These are phyloP conservation scores for Diplogasteroides magnus DNA, from an alignment of 1,140 invertebrate species.

Conservation along the genomic window DNA sequence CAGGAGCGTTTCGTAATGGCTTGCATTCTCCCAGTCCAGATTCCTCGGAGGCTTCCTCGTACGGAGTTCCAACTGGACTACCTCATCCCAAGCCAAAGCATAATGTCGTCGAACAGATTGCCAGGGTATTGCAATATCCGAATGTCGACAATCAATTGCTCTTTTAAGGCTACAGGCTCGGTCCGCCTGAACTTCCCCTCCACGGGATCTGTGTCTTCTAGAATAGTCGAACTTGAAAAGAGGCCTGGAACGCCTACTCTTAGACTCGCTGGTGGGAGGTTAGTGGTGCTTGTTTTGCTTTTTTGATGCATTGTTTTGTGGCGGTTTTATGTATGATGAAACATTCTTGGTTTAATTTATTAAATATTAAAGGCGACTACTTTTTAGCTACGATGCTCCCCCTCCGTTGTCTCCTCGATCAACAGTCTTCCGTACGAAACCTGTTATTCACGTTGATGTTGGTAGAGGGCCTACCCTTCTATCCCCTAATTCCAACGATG, in stretches of 20 bases:
- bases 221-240: conserved; percentile 42
- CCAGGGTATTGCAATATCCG: background rate
- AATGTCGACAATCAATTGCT: too few relatives aligned
- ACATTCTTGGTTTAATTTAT: too few relatives aligned
- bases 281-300: conserved; percentile 16
- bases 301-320: conserved; percentile 5
- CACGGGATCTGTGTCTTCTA: conserved; percentile 38
- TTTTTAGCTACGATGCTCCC: too few relatives aligned
- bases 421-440: conserved; percentile 40
- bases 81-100: conserved; percentile 43
- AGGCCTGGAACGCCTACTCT: conserved; percentile 36
- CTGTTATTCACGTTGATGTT: conserved; percentile 39
- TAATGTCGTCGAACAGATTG: conserved; percentile 40
- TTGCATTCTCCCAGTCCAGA: conserved; percentile 30
- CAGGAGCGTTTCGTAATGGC: conserved; percentile 5
- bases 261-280: conserved; percentile 23
- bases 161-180: too few relatives aligned
- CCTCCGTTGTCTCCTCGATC: conserved; percentile 35
- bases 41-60: conserved; percentile 31
- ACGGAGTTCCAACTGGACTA: conserved; percentile 33
- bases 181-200: conserved; percentile 28
- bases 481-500: too few relatives aligned
- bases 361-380: too few relatives aligned
- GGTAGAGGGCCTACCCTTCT: too few relatives aligned
- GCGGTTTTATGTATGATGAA: too few relatives aligned